These are phyloP conservation scores for Lerista edwardsae DNA, from an alignment of 2,797 vertebrate genomes.

Conservation along the genomic window DNA sequence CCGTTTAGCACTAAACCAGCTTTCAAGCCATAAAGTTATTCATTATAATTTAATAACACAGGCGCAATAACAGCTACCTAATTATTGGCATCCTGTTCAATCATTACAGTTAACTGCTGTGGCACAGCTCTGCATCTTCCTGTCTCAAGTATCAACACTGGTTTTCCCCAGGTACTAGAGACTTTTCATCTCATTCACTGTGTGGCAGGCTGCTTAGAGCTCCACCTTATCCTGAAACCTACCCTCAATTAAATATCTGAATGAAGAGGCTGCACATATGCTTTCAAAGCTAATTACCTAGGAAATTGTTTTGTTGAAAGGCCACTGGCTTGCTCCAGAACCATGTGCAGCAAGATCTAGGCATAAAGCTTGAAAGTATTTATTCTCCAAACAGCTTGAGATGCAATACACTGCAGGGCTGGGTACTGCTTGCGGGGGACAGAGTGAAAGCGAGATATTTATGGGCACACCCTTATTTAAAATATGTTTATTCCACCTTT, in stretches of 20 bases:
- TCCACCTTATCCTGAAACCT: neutral
- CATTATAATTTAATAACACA: conserved; percentile 18
- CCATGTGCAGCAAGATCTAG: neutral
- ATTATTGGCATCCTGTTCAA: neutral
- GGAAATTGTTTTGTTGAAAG: conserved; percentile 5
- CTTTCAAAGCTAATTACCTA: conserved; percentile 9
- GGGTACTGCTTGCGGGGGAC: neutral
- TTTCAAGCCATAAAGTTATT: neutral
- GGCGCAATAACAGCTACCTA: neutral
- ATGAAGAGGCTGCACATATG: neutral
- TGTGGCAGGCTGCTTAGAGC: conserved; percentile 11
- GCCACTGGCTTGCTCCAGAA: neutral
- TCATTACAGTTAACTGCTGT: neutral
- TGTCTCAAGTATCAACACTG: neutral
- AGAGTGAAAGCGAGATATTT: neutral
- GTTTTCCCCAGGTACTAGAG: neutral
- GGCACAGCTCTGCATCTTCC: neutral
- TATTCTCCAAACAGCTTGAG: neutral
- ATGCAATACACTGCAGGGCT: neutral
- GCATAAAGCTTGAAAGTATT: neutral
- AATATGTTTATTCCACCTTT: too few species aligned
- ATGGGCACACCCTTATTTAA: neutral
- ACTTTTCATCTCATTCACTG: neutral
- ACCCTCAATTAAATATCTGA: conserved; percentile 5
- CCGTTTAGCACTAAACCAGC: neutral